Evolutionary conservation across 2,113 vertebrate species (phyloP).

Genomic region (Phalacrocorax aristotelis): DNA sequence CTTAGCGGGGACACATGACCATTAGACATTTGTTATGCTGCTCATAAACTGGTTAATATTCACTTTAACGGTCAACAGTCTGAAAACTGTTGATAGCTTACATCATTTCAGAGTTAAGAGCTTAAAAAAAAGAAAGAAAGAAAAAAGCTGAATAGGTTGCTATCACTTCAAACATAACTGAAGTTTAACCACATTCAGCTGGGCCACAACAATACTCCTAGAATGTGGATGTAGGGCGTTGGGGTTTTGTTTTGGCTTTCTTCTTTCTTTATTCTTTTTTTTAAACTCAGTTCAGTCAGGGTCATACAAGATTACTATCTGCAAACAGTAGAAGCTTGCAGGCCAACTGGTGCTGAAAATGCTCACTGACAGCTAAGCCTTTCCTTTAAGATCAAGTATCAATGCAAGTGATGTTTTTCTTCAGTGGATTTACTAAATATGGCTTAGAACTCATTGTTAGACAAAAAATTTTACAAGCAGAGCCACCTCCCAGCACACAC

Average conservation of each 20-base stretch:
- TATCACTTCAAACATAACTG: background rate
- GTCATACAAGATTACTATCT: background rate
- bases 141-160: background rate
- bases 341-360: background rate
- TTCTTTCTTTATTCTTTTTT: background rate
- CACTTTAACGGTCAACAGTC: background rate
- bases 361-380: background rate
- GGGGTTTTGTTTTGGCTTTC: background rate
- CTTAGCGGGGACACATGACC: fast-evolving
- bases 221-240: background rate
- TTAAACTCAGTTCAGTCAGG: background rate
- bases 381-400: background rate
- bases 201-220: background rate
- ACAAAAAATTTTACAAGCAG: background rate
- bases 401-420: background rate
- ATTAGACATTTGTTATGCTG: background rate
- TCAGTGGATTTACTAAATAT: background rate
- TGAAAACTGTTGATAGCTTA: background rate
- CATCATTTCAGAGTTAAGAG: background rate
- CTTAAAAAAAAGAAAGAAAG: background rate
- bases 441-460: background rate
- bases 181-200: background rate
- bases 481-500: background rate
- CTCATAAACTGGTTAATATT: slow-evolving; percentile 13
- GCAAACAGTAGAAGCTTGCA: background rate